Base-by-base conservation (phyloP, 2,797 vertebrate species). In the Nyctalus aviator region DNA sequence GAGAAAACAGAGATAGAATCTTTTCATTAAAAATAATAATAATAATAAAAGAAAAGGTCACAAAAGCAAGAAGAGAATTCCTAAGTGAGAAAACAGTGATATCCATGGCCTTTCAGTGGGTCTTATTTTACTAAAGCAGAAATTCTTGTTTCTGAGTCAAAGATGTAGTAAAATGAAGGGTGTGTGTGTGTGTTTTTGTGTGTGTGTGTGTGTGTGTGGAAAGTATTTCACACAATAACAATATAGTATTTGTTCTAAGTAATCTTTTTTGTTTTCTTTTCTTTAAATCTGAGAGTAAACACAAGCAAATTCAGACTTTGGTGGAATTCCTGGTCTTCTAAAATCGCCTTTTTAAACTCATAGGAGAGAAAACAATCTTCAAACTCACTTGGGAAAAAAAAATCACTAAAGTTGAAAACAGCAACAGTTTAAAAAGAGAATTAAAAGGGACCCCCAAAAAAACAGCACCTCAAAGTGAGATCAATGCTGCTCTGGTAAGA, bases 321-420 rank as follows among this genome's bases (percentile, higher is more conserved):
- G 2, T 64, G 44, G 32, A 62, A 87, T 87, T 91, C 37, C 48
- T 69, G 5, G 27, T 25, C 53, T 94, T 95, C 35, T 92, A 79
- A 95, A 86, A 87, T 88, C 75, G 14, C 71, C 64, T 82, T 92
- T 75, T 90, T 59, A 94, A 79, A 57, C 25, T 72, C n/a, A 30
- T 3, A 79, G 30, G 12, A 48, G 41, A 79, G 59, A 66, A 94
- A 90, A n/a, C 3, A 82, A 68, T 62, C 59, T 57, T 44, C 78
- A 86, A 50, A 59, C 6, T 93, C 59, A 88, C 57, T 69, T 79
- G 30, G 17, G 69, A 76, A 76, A 72, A 95, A 87, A 20, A 8
- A 91, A 3, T 41, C 30, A 55, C 18, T 73, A 32, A 21, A 71
- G 50, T 73, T 94, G 50, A 41, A 88, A 77, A 88, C 9, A 79